Evolutionary conservation across 2,797 vertebrate genomes (phyloP).

Genomic region (Periparus ater): DNA sequence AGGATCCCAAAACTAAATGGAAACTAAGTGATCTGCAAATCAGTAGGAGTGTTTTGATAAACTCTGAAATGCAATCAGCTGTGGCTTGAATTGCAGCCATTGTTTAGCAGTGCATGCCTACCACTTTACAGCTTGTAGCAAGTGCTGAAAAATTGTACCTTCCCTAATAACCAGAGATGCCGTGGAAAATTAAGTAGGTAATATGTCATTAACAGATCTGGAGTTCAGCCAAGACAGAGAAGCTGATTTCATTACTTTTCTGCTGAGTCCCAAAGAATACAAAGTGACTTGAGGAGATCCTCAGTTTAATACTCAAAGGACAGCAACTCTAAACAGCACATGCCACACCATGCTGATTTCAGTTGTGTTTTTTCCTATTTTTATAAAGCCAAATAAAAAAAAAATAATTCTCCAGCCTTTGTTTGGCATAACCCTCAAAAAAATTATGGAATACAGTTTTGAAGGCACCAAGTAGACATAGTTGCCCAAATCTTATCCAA

Average conservation of each 20-base stretch:
- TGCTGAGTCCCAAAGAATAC: neutral
- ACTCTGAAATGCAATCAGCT: conserved; percentile 1
- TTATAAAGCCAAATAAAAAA: neutral
- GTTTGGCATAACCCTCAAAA: fast-evolving
- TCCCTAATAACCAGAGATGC: neutral
- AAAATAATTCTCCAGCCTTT: neutral
- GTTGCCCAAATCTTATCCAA: neutral
- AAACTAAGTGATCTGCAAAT: neutral
- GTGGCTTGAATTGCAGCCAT: neutral
- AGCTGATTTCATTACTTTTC: neutral
- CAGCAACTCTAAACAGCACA: neutral
- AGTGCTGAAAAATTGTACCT: neutral
- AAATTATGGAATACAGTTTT: neutral
- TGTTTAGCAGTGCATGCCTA: neutral
- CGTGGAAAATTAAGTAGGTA: neutral
- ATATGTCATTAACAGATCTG: neutral
- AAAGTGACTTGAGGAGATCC: neutral
- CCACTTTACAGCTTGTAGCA: neutral
- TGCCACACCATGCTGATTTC: neutral
- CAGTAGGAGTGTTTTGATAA: neutral
- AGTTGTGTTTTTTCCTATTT: neutral
- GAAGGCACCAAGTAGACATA: neutral
- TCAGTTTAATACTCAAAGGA: neutral
- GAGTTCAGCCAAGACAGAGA: neutral
- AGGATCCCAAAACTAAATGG: neutral